Percentiles rank a stretch among this genome's conserved stretches.
These are phyloP conservation scores for Melanotus villosus DNA, from an alignment of 2,888 invertebrate genomes.

Conservation along the genomic window DNA sequence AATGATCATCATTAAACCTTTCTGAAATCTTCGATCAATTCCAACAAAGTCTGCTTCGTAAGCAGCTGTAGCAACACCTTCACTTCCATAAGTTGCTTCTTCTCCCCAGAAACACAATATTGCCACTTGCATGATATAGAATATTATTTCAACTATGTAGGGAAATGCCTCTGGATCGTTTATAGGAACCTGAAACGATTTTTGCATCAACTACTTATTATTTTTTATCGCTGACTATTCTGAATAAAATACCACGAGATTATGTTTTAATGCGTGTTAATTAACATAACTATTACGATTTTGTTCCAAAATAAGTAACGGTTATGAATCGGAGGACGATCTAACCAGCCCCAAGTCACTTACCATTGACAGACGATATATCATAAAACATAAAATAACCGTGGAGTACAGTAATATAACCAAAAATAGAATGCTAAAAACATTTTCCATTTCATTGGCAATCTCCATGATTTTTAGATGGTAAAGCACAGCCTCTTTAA, in stretches of 20 bases:
- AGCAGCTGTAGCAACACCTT: not conserved
- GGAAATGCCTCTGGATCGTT: not conserved
- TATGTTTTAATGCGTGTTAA: too few species aligned
- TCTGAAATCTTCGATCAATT: constrained; percentile 12
- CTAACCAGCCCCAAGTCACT: not conserved
- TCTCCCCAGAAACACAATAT: constrained; percentile 24
- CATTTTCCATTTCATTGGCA: constrained; percentile 31
- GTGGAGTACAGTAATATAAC: not conserved
- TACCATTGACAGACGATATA: not conserved
- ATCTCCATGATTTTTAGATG: constrained; percentile 39
- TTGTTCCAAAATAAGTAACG: too few species aligned
- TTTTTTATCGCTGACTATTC: too few species aligned
- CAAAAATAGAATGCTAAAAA: constrained; percentile 34
- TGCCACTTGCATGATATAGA: not conserved
- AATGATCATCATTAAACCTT: constrained; percentile 11
- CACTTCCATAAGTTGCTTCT: constrained; percentile 4
- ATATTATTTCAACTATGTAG: not conserved
- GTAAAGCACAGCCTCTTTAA: constrained; percentile 24
- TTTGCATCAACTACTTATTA: too few species aligned
- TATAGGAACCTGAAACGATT: not conserved
- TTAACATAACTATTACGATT: too few species aligned
- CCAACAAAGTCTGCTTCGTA: constrained; percentile 13
- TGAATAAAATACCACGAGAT: too few species aligned
- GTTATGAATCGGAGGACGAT: not conserved
- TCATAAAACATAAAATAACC: too few species aligned